phyloP scores from a whole-genome alignment of 2,888 invertebrate genomes.

The Acronicta psi region DNA sequence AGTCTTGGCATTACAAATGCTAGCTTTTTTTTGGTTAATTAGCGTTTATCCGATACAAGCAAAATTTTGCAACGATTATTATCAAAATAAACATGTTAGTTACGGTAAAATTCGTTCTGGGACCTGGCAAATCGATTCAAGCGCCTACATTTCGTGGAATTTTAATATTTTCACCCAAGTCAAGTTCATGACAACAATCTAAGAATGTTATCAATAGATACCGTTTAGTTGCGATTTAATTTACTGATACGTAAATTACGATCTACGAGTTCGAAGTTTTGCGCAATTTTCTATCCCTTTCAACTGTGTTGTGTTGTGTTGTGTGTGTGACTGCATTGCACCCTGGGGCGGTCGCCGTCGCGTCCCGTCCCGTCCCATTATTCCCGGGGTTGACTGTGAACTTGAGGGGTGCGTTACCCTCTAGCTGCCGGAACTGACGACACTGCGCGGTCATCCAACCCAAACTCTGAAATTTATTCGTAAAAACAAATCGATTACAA shows the following conservation, averaged over 20 bases:
- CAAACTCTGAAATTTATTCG: constrained; percentile 55
- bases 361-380: constrained; percentile 58
- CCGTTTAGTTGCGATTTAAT: constrained; percentile 34
- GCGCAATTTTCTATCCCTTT: constrained; percentile 64
- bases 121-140: constrained; percentile 33
- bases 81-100: constrained; percentile 21
- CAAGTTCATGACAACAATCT: constrained; percentile 16
- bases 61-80: constrained; percentile 27
- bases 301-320: constrained; percentile 60
- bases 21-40: constrained; percentile 31
- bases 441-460: constrained; percentile 71
- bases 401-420: constrained; percentile 88
- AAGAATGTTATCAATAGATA: constrained; percentile 28
- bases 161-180: constrained; percentile 26
- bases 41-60: constrained; percentile 22
- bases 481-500: constrained; percentile 32
- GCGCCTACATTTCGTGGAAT: constrained; percentile 21
- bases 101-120: constrained; percentile 40
- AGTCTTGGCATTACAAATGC: constrained; percentile 26
- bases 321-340: constrained; percentile 63
- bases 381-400: constrained; percentile 81
- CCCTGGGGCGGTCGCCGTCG: constrained; percentile 64
- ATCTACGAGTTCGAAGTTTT: constrained; percentile 43
- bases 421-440: constrained; percentile 59
- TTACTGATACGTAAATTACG: constrained; percentile 29